These are phyloP conservation scores for Falco berigora DNA, from an alignment of 2,797 vertebrate species.

Conservation along the genomic window DNA sequence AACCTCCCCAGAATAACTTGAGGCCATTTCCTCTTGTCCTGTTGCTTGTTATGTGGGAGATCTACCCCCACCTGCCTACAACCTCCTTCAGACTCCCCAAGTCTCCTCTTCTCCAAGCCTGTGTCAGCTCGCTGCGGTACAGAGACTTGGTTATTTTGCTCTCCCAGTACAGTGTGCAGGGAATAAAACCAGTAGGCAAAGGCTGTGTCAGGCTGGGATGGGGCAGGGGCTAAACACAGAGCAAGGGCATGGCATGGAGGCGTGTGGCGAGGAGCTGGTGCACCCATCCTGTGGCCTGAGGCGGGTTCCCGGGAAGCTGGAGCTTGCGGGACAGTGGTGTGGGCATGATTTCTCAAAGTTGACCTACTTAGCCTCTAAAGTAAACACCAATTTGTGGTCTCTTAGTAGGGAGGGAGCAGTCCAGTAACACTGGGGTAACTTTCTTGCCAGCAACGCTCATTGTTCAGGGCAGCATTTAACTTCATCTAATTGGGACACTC, in stretches of 20 bases:
- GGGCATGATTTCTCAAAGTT: not conserved
- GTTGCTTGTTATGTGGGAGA: no score
- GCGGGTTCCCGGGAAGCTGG: not conserved
- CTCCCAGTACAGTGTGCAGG: not conserved
- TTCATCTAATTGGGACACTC: not conserved
- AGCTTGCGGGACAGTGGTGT: not conserved
- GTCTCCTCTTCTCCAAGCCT: not conserved
- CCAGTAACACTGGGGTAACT: not conserved
- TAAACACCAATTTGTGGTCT: not conserved
- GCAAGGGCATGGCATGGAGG: not conserved
- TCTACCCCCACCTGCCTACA: no score
- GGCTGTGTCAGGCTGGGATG: not conserved
- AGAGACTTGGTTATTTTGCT: not conserved
- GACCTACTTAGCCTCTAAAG: not conserved
- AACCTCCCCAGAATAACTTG: no score
- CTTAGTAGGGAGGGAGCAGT: not conserved
- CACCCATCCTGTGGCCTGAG: not conserved
- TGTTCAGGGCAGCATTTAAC: not conserved
- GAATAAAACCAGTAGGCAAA: not conserved
- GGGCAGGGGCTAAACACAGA: not conserved
- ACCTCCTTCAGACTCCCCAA: no score
- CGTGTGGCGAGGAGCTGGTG: not conserved
- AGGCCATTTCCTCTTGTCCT: no score
- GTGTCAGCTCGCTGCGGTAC: not conserved
- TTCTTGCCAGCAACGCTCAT: not conserved